Evolutionary conservation across 2,113 vertebrate genomes (phyloP).

Genomic region (Pteronura brasiliensis): DNA sequence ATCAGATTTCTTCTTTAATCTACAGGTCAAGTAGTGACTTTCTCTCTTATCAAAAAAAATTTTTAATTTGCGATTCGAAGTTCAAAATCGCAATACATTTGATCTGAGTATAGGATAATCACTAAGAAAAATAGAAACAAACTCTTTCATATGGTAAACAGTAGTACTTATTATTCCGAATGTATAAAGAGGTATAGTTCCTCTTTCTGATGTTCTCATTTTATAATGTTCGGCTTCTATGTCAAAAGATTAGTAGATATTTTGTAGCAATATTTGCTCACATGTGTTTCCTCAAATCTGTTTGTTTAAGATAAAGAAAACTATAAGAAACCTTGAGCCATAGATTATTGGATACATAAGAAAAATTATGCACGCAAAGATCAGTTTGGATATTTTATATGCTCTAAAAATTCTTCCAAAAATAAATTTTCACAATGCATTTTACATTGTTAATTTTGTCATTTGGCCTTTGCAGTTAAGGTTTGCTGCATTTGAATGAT

Average conservation of each 20-base stretch:
- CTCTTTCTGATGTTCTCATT: not conserved
- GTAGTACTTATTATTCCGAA: constrained; percentile 25
- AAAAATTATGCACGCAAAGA: not conserved
- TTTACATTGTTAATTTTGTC: constrained; percentile 14
- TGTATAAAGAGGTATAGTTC: not conserved
- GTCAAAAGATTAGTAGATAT: constrained; percentile 40
- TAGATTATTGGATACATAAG: not conserved
- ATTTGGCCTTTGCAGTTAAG: not conserved
- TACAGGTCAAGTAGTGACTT: constrained; percentile 39
- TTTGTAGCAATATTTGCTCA: constrained; percentile 15
- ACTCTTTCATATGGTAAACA: constrained; percentile 46
- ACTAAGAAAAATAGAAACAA: constrained; percentile 63
- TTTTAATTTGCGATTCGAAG: constrained; percentile 60
- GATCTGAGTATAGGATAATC: constrained; percentile 52
- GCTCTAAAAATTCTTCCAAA: not conserved
- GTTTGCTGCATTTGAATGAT: not conserved
- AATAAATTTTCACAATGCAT: not conserved
- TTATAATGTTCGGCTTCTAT: constrained; percentile 31
- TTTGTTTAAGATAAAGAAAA: constrained; percentile 32
- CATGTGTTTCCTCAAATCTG: not conserved
- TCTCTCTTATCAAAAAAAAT: constrained; percentile 61
- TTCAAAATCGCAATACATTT: constrained; percentile 57
- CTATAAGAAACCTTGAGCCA: not conserved
- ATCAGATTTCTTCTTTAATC: constrained; percentile 67
- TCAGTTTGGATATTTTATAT: not conserved